These are phyloP conservation scores for Dasyprocta punctata DNA, from an alignment of 2,113 vertebrate genomes.

Conservation along the genomic window DNA sequence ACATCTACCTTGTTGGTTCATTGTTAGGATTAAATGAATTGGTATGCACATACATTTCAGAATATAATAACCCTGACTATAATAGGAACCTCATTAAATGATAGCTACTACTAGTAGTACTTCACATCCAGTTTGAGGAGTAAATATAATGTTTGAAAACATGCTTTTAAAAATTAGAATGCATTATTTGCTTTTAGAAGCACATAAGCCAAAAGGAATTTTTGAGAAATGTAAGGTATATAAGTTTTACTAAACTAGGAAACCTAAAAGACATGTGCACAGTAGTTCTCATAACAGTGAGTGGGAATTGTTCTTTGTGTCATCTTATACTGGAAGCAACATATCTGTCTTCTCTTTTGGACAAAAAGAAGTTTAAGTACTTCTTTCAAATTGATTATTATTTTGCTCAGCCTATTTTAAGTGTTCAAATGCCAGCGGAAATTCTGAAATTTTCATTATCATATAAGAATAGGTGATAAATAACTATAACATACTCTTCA, in stretches of 20 bases:
- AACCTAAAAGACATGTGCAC: neutral
- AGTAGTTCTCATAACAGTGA: neutral
- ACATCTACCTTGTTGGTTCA: neutral
- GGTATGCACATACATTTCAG: neutral
- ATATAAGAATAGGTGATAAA: neutral
- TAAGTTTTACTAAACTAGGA: neutral
- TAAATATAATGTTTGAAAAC: conserved; percentile 27
- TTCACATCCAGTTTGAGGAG: neutral
- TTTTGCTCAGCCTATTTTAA: neutral
- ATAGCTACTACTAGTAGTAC: neutral
- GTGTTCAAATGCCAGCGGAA: neutral
- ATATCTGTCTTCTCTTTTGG: neutral
- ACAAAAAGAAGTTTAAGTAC: neutral
- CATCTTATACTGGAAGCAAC: neutral
- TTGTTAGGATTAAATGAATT: conserved; percentile 1
- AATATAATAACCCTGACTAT: neutral
- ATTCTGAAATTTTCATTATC: neutral
- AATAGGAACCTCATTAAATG: neutral
- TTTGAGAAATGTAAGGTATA: conserved; percentile 4
- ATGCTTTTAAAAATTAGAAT: neutral
- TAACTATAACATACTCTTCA: neutral
- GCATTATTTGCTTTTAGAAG: conserved; percentile 32
- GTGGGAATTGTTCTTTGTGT: neutral
- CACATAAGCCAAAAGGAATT: neutral
- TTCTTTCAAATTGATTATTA: neutral